Evolutionary conservation across 1,140 invertebrate genomes (phyloP).

Genomic region (Danaus melanippus): DNA sequence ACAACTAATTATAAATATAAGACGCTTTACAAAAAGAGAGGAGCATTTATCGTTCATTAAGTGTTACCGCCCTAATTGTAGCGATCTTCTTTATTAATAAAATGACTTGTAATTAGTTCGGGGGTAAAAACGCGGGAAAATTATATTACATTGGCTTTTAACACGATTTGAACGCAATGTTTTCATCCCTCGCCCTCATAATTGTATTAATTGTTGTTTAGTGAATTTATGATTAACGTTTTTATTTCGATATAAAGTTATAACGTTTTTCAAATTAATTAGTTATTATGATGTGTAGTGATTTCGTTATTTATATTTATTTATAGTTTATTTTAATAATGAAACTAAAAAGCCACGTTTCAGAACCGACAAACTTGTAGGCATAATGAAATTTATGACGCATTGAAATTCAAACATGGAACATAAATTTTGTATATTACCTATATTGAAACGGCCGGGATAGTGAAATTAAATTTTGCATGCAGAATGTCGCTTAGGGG

Average conservation of each 20-base stretch:
- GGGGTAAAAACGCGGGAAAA: constrained; percentile 65
- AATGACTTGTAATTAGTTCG: constrained; percentile 63
- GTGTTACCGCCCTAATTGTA: constrained; percentile 52
- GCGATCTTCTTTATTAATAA: constrained; percentile 66
- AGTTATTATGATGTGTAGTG: constrained; percentile 6
- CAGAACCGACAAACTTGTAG: constrained; percentile 24
- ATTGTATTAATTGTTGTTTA: constrained; percentile 63
- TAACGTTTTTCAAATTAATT: constrained; percentile 8
- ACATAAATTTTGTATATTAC: constrained; percentile 71
- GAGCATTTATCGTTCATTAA: constrained; percentile 42
- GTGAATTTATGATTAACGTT: constrained; percentile 44
- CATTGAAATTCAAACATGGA: constrained; percentile 62
- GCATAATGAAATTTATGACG: constrained; percentile 48
- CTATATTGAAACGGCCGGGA: constrained; percentile 66
- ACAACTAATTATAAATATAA: not conserved
- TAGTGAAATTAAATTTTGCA: constrained; percentile 71
- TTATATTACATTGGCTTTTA: constrained; percentile 60
- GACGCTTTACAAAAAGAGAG: constrained; percentile 18
- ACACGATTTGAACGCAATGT: constrained; percentile 55
- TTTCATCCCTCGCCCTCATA: constrained; percentile 51
- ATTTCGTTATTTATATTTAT: constrained; percentile 5
- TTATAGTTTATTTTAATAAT: constrained; percentile 9
- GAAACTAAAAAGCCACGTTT: not conserved
- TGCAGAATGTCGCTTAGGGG: constrained; percentile 59
- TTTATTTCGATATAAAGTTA: constrained; percentile 18